Evolutionary conservation across 2,113 vertebrate species (phyloP).

Genomic region (Antennarius striatus): DNA sequence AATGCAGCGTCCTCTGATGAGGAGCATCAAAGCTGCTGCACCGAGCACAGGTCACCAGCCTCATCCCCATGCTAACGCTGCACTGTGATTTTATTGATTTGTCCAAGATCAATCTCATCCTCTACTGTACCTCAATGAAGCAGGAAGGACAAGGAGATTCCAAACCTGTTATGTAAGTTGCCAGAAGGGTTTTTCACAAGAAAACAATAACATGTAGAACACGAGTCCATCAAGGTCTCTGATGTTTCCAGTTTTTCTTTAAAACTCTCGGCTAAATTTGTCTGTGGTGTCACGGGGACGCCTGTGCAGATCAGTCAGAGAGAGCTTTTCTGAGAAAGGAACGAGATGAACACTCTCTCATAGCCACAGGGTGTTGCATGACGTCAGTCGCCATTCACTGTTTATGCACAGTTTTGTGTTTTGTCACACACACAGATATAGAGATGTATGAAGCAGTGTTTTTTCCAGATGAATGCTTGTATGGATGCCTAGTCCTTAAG

Average conservation of each 20-base stretch:
- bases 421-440: constrained; percentile 53
- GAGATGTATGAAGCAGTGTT: constrained; percentile 66
- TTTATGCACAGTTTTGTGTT: constrained; percentile 61
- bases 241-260: constrained; percentile 12
- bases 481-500: constrained; percentile 70
- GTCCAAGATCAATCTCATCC: constrained; percentile 52
- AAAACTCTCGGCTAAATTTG: constrained; percentile 42
- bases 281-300: constrained; percentile 39
- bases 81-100: constrained; percentile 64
- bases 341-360: constrained; percentile 58
- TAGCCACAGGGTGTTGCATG: constrained; percentile 66
- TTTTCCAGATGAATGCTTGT: constrained; percentile 71
- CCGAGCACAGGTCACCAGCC: constrained; percentile 59
- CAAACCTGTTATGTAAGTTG: constrained; percentile 54
- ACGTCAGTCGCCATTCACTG: constrained; percentile 70
- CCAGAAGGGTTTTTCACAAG: constrained; percentile 41
- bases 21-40: constrained; percentile 64
- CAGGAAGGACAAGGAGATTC: constrained; percentile 49
- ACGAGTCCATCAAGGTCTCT: constrained; percentile 19
- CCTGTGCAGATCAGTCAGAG: constrained; percentile 46
- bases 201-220: constrained; percentile 41
- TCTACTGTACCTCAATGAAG: constrained; percentile 41
- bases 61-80: constrained; percentile 44
- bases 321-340: constrained; percentile 60
- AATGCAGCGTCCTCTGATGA: constrained; percentile 63